Evolutionary conservation across 2,113 vertebrate species (phyloP), one percentile per base, ranked within the genome.

Genomic region (Siniperca knerii): DNA sequence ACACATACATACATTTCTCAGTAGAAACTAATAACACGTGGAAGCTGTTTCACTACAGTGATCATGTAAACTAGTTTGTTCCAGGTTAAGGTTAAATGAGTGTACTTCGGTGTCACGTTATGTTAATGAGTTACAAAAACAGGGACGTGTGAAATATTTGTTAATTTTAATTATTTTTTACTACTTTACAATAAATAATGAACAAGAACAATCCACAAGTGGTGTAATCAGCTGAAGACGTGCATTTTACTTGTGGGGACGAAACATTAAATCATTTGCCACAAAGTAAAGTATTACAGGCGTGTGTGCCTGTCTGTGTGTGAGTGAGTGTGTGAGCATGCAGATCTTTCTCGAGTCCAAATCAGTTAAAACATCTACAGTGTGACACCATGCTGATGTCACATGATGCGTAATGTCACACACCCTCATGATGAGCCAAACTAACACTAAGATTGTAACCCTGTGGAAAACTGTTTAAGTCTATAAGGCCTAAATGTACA

Each of bases 21-120:
- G 52, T 55, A 62, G 62, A 67, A 88, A 87, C 66, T 79, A 85
- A 87, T 79, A 55, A 75, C 78, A 88, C 20, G 29, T 73, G 54
- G 33, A 50, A 4, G n/a, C 10, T 68, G 35, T 37, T 61, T 77
- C 46, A 6, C 46, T 67, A 7, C 54, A 37, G 57, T 54, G 48
- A 52, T 69, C 69, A 73, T 37, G 46, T 57, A 6, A 64, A 42
- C 62, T 48, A 6, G 13, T 73, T 64, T 35, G 13, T 67, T 65
- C 20, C 55, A 73, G 18, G 60, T 78, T n/a, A 74, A 80, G 42
- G 67, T 77, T 44, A 81, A 58, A 75, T 40, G 1, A 86, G 40
- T 55, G 4, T 0, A 23, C 35, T 57, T 48, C 4, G 0, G 4
- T 20, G 33, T 62, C 55, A 74, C 13, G 23, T 58, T 68, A 18